A percentile compares a stretch with the other conserved stretches of the same genome.
phyloP scores from a whole-genome alignment of 2,888 invertebrate species.

The Mylabris sibirica region DNA sequence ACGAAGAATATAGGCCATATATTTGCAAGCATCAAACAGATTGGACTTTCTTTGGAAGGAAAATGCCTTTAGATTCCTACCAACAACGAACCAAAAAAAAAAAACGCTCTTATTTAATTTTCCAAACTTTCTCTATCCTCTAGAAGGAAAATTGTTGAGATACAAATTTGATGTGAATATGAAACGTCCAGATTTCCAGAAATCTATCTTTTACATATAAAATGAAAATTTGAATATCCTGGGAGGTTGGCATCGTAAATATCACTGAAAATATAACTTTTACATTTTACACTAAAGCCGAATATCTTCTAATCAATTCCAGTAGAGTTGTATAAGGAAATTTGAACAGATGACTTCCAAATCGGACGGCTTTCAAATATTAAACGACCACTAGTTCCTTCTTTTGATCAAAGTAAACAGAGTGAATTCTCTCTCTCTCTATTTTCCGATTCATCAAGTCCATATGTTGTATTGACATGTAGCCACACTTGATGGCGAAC shows the following conservation, averaged over 20 bases:
- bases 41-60: constrained; percentile 24
- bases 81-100: background rate
- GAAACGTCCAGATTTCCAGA: constrained; percentile 2
- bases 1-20: constrained; percentile 35
- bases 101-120: constrained; percentile 1
- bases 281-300: background rate
- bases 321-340: background rate
- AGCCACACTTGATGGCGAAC: constrained; percentile 29
- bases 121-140: background rate
- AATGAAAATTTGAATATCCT: constrained; percentile 5
- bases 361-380: background rate
- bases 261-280: background rate
- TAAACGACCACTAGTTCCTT: background rate
- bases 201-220: background rate
- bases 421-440: background rate
- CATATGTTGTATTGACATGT: constrained; percentile 31
- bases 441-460: constrained; percentile 32
- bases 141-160: background rate
- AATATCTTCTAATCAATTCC: background rate
- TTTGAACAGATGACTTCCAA: background rate
- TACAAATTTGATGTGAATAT: constrained; percentile 2
- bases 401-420: background rate
- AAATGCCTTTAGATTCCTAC: constrained; percentile 13
- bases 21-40: constrained; percentile 35
- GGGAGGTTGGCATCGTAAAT: background rate